Base-by-base conservation (phyloP, 2,797 vertebrate genomes). In the Gastrophryne carolinensis region DNA sequence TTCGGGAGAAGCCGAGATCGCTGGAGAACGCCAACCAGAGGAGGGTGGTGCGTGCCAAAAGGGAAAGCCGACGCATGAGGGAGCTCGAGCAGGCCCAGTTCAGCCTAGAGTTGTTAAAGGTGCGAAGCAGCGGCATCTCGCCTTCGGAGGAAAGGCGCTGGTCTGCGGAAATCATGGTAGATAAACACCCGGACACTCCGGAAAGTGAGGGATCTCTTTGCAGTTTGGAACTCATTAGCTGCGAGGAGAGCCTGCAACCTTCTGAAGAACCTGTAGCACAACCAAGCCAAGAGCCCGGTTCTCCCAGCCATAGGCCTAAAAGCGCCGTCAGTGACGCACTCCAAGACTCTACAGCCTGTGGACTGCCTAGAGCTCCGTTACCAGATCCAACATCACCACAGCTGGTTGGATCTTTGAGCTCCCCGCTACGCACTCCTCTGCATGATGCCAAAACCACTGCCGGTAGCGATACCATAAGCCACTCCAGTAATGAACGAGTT, bases 61-160 rank as follows among this genome's bases (percentile, higher is more conserved):
- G 98, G 65, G 96, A 98, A 86, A 99, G 92, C 80, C 90, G 97
- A 58, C 90, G 97, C 74, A 97, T 97, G 94, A 90, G 98, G 77
- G 98, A 99, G 75, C 79, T 99, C 80, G 97, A 99, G 23, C 98
- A 99, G 82, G 98, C 97, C 0, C 94, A 94, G 75, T 99, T 99
- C 85, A 99, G 97, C 82, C 87, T 99, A 86, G 95, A 98, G 83
- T 86, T 99, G 67, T 92, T 98, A 0, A 99, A 99, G 83, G 97
- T 98, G 1, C 92, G 98, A 5, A 94, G 95, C 19, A 86, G 93
- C 0, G 90, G 92, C 0, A 80, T 88, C 0, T 97, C 97, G 0
- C 94, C 95, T 1, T 89, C 95, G 0, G 95, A 97, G 57, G 94
- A 97, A 52, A 86, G 83, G 0, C 90, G 91, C 41, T 96, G 94